Base-by-base conservation (phyloP, 1,140 invertebrate genomes). In the Drosophila azteca region DNA sequence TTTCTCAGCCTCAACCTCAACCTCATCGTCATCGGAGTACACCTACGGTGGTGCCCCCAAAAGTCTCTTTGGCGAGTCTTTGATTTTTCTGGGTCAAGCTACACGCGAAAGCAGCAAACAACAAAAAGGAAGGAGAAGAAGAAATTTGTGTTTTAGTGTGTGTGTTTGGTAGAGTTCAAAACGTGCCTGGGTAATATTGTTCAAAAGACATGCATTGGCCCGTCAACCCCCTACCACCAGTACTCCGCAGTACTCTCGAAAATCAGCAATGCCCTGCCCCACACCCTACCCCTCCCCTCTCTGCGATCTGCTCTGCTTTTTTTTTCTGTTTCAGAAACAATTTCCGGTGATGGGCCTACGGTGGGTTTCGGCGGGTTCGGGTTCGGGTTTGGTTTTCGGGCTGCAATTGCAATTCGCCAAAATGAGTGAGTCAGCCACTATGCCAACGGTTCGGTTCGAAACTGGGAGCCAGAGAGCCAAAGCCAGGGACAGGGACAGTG, bases 21-120 rank as follows among this genome's bases (percentile, higher is more conserved):
- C 31, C 24, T 39, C 17, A 75, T 22, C 43, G 50, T 69, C 58
- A 59, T 58, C 54, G 58, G 41, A 39, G 58, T 73, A 76, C 76
- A 78, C 76, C 76, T 78, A 78, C 76, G 72, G 76, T 39, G 35
- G 35, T 39, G 35, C 35, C 35, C 35, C 63, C 43, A 20, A n/a
- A 48, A 50, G 31, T 67, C n/a, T 55, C 51, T 67, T 39, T 39
- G 55, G 49, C 53, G 65, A 60, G 52, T 67, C 65, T 70, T 77
- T 45, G 61, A 81, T 70, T 82, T 85, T 85, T 85, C 78, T 85
- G 78, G 82, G 82, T 85, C 82, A 85, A 87, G 66, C 64, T 41
- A 63, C 64, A 73, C 63, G 65, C 70, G 58, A 71, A 82, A 73
- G 68, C 71, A 41, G 58, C 35, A 3, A 35, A 20, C 17, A 20